These are phyloP conservation scores for human DNA, from an alignment of 2,113 vertebrate species.

Conservation along the genomic window GRCh38 chrX:69889501-69890000, in stretches of 20 bases:
- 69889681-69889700: background rate
- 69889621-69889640: background rate
- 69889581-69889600: background rate
- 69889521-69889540: background rate
- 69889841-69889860: background rate
- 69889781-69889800: background rate
- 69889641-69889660: constrained; percentile 2
- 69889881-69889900: background rate
- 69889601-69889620: background rate
- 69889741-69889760: background rate
- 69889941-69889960: constrained; percentile 3
- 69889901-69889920: background rate
- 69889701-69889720: background rate
- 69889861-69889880: background rate
- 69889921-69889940: background rate
- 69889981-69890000: background rate
- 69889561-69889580: background rate
- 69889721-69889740: background rate
- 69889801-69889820: background rate
- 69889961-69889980: background rate
- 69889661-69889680: background rate
- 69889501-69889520: background rate
- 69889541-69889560: background rate
- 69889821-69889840: background rate
- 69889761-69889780: background rate